Conservation (phyloP, 53 echinoderm and acorn worm genomes). For the Echinarachnius parma region DNA sequence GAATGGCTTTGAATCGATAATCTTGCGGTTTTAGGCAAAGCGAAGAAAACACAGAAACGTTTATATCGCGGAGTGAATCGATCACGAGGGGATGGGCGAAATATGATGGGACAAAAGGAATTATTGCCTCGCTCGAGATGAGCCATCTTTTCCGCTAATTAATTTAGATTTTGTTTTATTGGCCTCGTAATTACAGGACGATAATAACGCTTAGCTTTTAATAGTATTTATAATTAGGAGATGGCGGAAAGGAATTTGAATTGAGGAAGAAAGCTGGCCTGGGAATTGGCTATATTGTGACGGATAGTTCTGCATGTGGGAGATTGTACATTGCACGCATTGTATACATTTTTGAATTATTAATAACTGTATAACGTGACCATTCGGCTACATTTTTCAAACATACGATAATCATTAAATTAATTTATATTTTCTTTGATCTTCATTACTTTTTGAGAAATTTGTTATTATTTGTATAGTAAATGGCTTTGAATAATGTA, state of each 20-base stretch:
- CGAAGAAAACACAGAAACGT: conserved; percentile 19
- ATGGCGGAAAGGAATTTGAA: conserved; percentile 23
- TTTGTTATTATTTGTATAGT: no score
- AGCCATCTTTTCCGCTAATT: conserved; percentile 44
- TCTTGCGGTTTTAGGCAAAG: conserved; percentile 16
- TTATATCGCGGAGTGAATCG: conserved; percentile 20
- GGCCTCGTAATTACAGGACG: conserved; percentile 4
- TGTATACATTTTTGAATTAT: no score
- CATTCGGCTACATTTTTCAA: no score
- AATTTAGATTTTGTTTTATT: conserved; percentile 49
- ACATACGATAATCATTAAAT: no score
- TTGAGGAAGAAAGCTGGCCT: neutral
- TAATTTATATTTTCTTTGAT: no score
- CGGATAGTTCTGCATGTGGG: neutral
- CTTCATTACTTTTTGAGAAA: no score
- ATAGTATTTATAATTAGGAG: no score
- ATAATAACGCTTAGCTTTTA: no score
- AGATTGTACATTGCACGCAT: no score
- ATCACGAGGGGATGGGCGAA: conserved; percentile 28
- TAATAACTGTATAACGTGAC: no score
- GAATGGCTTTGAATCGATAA: neutral
- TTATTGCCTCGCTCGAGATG: conserved; percentile 17
- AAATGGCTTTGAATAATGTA: no score
- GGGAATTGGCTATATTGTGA: neutral
- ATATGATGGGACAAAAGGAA: conserved; percentile 25